Evolutionary conservation across 2,888 invertebrate genomes (phyloP).

Genomic region (Melitaea athalia): DNA sequence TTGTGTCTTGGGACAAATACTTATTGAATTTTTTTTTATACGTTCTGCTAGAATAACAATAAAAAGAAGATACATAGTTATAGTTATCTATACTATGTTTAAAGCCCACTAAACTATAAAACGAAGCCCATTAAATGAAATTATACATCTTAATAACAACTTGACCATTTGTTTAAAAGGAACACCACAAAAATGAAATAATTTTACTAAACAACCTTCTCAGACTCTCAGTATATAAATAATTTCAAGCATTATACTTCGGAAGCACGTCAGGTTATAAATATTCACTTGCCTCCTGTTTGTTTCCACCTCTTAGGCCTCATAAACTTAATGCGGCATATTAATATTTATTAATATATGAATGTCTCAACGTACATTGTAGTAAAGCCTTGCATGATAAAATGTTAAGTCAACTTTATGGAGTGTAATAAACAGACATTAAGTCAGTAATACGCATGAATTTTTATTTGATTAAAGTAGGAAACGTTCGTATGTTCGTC

Average conservation of each 20-base stretch:
- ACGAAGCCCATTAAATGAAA: too few relatives aligned
- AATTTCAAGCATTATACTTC: conserved; percentile 56
- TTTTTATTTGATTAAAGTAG: conserved; percentile 48
- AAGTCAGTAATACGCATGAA: conserved; percentile 58
- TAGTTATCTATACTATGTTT: too few relatives aligned
- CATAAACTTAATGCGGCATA: conserved; percentile 77
- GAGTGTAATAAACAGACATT: conserved; percentile 67
- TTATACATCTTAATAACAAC: conserved; percentile 22
- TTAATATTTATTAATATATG: conserved; percentile 79
- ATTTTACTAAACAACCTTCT: conserved; percentile 40
- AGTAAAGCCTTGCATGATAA: conserved; percentile 66
- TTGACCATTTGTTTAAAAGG: conserved; percentile 27
- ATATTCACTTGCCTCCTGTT: conserved; percentile 72
- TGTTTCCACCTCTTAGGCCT: conserved; percentile 75
- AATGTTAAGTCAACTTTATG: conserved; percentile 75
- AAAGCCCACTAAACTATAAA: too few relatives aligned
- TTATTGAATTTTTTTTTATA: not conserved
- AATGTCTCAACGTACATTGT: conserved; percentile 59
- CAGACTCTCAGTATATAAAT: conserved; percentile 50
- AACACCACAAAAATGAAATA: conserved; percentile 35
- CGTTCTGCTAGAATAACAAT: not conserved
- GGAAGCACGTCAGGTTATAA: conserved; percentile 67
- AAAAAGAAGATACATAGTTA: not conserved
- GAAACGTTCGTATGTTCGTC: conserved; percentile 11
- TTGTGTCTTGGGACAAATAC: conserved; percentile 44